Conservation (phyloP, 2,797 vertebrate genomes). For the Hippopotamyrus pictus region DNA sequence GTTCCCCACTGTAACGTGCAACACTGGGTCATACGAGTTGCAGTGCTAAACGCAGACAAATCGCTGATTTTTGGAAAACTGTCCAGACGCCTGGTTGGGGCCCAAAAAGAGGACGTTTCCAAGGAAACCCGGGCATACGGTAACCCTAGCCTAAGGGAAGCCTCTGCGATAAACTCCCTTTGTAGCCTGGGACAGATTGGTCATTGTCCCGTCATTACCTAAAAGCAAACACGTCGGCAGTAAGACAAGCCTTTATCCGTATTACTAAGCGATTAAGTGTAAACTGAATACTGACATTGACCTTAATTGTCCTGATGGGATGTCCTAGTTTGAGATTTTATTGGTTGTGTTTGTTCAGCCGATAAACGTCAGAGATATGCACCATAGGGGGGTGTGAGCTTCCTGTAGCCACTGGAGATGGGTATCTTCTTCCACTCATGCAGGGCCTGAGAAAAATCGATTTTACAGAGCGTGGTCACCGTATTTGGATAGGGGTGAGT, state of each 20-base stretch:
- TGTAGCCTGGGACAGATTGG: neutral
- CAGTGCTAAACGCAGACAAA: neutral
- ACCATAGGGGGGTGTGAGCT: neutral
- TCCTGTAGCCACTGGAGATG: conserved; percentile 4
- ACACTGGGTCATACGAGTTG: neutral
- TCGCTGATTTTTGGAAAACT: neutral
- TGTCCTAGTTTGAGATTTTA: conserved; percentile 2
- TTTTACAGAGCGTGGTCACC: neutral
- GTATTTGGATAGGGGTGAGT: neutral
- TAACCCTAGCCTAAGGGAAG: neutral
- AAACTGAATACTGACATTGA: neutral
- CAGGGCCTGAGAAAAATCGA: neutral
- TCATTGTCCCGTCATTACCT: neutral
- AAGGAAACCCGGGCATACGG: neutral
- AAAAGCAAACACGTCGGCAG: neutral
- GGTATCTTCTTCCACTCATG: neutral
- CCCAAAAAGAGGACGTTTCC: neutral
- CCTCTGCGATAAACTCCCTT: neutral
- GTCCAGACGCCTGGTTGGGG: neutral
- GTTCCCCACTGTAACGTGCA: neutral
- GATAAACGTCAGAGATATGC: neutral
- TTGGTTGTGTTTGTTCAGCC: neutral
- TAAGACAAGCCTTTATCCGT: neutral
- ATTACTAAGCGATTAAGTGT: neutral
- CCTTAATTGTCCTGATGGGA: neutral